Evolutionary conservation across 2,113 vertebrate species (phyloP).

Genomic region (Holacanthus passer): DNA sequence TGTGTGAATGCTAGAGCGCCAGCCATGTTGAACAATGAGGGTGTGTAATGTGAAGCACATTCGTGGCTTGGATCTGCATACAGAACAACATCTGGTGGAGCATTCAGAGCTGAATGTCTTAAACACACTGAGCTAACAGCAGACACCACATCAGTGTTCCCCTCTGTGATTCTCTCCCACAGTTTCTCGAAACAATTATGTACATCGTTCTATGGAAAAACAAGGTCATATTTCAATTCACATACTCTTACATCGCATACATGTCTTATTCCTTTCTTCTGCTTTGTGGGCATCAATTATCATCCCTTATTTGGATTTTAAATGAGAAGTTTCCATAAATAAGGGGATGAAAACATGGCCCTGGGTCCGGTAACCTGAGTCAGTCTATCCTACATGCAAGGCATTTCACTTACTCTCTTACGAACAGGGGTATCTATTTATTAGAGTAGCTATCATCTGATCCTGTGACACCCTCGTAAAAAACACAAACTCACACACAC

Average conservation of each 20-base stretch:
- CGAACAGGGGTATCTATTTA: neutral
- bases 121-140: constrained; percentile 22
- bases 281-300: too few relatives aligned
- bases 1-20: constrained; percentile 5
- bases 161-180: constrained; percentile 7
- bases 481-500: neutral
- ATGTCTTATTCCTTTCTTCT: neutral
- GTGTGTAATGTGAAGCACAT: constrained; percentile 34
- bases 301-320: too few relatives aligned
- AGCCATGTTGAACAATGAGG: constrained; percentile 26
- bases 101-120: constrained; percentile 25
- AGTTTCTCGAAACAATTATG: constrained; percentile 64
- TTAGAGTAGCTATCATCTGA: neutral
- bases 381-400: neutral
- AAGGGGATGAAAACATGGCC: neutral
- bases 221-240: constrained; percentile 61
- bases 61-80: constrained; percentile 17
- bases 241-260: neutral
- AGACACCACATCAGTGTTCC: constrained; percentile 9
- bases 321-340: neutral
- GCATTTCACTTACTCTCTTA: neutral
- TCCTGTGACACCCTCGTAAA: neutral
- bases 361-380: neutral
- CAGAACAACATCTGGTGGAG: constrained; percentile 47
- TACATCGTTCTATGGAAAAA: constrained; percentile 46